Conservation (phyloP, 64 coral and sea anemone genomes). For the Acropora tenuis region DNA sequence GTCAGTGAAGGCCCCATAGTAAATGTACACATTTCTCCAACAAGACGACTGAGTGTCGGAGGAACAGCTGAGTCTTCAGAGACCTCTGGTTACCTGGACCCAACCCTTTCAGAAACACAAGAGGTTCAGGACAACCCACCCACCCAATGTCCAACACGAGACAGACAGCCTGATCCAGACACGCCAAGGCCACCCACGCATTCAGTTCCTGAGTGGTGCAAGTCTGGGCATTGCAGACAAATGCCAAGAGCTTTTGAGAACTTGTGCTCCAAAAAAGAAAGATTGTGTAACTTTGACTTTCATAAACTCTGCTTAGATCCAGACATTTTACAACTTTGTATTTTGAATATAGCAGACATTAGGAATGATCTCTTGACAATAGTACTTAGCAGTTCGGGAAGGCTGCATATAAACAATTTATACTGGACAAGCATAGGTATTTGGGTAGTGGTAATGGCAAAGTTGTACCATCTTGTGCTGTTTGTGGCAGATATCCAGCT, state of each 20-base stretch:
- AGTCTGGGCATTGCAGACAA: background rate
- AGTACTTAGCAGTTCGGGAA: too few species aligned
- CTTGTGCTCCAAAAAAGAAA: background rate
- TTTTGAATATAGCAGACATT: conserved; percentile 1
- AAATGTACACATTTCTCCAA: background rate
- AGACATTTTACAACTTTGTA: background rate
- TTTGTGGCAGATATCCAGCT: background rate
- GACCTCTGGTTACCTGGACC: background rate
- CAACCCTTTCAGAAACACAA: background rate
- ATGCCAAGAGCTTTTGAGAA: background rate
- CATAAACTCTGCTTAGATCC: conserved; percentile 1
- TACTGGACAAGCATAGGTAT: too few species aligned
- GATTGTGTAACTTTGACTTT: background rate
- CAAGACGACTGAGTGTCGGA: background rate
- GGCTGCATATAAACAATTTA: too few species aligned
- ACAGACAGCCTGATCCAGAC: background rate
- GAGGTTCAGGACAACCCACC: too few species aligned
- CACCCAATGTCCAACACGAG: background rate
- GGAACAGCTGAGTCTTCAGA: background rate
- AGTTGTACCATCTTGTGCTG: too few species aligned
- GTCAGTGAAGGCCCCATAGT: background rate
- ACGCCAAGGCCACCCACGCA: background rate
- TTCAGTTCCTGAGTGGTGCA: background rate
- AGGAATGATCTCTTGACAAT: background rate
- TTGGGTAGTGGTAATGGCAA: too few species aligned